These are phyloP conservation scores for Atrina japonica DNA, from an alignment of 2,888 invertebrate species.

Conservation along the genomic window DNA sequence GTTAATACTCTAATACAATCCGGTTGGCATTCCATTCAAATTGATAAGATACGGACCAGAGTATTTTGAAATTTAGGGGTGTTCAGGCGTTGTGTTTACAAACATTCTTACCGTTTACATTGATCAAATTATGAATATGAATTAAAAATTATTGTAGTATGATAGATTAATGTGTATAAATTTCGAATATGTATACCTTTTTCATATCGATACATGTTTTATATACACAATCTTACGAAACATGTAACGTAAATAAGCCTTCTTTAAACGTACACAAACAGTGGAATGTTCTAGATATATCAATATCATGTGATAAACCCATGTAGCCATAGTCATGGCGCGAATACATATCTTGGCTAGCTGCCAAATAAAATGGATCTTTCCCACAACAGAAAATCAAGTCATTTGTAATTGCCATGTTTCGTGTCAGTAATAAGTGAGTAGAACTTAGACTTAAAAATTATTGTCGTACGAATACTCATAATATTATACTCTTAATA, in stretches of 20 bases:
- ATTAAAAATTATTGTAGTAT: too few species aligned
- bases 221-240: too few species aligned
- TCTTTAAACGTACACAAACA: too few species aligned
- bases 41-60: constrained; percentile 47
- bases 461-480: background rate
- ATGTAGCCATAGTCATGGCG: constrained; percentile 28
- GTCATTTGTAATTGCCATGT: background rate
- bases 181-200: background rate
- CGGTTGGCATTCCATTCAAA: constrained; percentile 68
- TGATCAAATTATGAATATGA: too few species aligned
- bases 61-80: constrained; percentile 4
- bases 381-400: constrained; percentile 1
- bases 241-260: too few species aligned
- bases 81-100: background rate
- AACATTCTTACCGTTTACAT: too few species aligned
- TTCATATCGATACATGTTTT: too few species aligned
- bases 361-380: constrained; percentile 26
- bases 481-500: background rate
- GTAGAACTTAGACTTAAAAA: background rate
- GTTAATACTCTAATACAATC: constrained; percentile 51
- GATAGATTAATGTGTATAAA: too few species aligned
- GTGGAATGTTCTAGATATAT: constrained; percentile 23
- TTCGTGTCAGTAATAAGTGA: background rate
- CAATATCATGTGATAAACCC: constrained; percentile 34
- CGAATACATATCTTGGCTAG: constrained; percentile 32